Conservation (phyloP, 2,888 invertebrate genomes). For the Chloromyia formosa region DNA sequence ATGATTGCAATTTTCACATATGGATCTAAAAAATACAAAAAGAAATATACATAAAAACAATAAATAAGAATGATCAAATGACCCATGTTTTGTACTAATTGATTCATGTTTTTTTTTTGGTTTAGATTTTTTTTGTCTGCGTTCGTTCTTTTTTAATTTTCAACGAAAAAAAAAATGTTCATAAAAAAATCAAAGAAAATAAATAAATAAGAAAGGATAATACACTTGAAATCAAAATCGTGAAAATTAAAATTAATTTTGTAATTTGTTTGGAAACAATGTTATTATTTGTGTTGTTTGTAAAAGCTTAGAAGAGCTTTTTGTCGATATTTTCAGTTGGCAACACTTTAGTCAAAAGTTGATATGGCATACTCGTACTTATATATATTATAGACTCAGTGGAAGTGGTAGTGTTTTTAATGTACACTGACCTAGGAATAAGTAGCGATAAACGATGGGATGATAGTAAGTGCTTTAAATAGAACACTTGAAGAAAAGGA, state of each 20-base stretch:
- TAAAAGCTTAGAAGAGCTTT: conserved; percentile 65
- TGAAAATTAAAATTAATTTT: conserved; percentile 50
- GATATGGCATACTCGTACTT: neutral
- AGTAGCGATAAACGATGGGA: neutral
- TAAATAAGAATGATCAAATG: conserved; percentile 21
- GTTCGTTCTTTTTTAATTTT: no score
- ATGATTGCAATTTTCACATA: conserved; percentile 99
- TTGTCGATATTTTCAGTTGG: conserved; percentile 60
- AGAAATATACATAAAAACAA: conserved; percentile 46
- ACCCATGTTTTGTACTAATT: conserved; percentile 13
- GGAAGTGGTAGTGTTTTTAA: conserved; percentile 5
- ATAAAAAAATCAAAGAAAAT: conserved; percentile 1
- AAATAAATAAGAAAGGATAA: conserved; percentile 47
- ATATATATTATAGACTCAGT: conserved; percentile 39
- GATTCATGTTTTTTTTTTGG: conserved; percentile 12
- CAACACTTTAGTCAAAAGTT: conserved; percentile 55
- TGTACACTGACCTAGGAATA: conserved; percentile 3
- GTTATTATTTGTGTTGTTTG: conserved; percentile 57
- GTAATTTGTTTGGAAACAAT: conserved; percentile 48
- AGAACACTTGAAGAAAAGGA: conserved; percentile 26
- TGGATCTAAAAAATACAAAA: conserved; percentile 82
- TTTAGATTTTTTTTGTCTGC: conserved; percentile 36
- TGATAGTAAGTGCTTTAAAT: neutral
- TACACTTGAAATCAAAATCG: no score
- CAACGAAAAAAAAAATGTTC: conserved; percentile 12